A percentile compares a stretch with the other conserved stretches of the same genome.
phyloP scores from a whole-genome alignment of 1,140 invertebrate genomes.

The Drosophila kikkawai region DNA sequence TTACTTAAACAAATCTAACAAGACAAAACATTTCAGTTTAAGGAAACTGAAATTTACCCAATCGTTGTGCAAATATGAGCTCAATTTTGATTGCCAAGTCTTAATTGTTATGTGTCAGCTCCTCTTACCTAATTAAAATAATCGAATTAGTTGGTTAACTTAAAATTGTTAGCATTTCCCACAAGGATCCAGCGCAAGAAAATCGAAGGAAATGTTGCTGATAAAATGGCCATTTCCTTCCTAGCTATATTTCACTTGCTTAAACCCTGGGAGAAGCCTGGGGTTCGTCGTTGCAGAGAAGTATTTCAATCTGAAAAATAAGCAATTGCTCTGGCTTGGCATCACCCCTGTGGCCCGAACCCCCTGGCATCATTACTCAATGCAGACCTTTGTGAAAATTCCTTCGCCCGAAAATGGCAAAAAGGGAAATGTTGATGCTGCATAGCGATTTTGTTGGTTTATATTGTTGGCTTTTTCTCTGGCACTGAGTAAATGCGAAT shows the following conservation, averaged over 20 bases:
- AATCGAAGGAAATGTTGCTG: neutral
- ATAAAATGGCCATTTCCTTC: constrained; percentile 10
- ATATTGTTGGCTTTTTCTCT: constrained; percentile 54
- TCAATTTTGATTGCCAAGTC: neutral
- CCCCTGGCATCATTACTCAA: constrained; percentile 27
- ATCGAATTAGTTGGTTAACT: neutral
- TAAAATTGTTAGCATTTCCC: neutral
- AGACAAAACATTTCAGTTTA: neutral
- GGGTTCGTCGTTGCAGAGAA: neutral
- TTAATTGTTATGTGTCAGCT: neutral
- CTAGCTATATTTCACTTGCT: constrained; percentile 1
- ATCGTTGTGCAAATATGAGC: neutral
- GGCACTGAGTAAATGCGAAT: constrained; percentile 61
- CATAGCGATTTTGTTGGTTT: constrained; percentile 40
- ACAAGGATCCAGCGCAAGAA: neutral
- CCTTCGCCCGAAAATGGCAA: constrained; percentile 22
- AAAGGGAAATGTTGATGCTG: constrained; percentile 46
- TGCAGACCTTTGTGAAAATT: constrained; percentile 35
- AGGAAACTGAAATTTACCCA: neutral
- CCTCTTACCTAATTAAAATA: neutral
- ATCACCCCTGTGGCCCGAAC: neutral
- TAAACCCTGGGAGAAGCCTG: neutral
- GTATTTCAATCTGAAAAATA: constrained; percentile 33
- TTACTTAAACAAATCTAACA: neutral
- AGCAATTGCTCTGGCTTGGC: constrained; percentile 2